A percentile compares a stretch with the other conserved stretches of the same genome.
phyloP scores from a whole-genome alignment of 2,888 invertebrate species.

The Plutella xylostella region DNA sequence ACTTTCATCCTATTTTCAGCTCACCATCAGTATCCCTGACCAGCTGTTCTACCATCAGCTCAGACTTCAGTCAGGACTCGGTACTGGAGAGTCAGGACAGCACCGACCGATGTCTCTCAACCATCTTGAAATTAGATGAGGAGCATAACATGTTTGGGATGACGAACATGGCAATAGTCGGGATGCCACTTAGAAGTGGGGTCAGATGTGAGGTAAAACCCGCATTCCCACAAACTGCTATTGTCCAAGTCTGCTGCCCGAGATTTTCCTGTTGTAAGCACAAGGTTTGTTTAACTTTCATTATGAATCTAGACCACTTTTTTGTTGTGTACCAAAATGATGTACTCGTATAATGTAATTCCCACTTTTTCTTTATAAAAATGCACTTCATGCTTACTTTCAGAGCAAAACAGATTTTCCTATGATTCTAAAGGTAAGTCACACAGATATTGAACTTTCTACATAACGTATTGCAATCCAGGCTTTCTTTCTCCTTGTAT shows the following conservation, averaged over 20 bases:
- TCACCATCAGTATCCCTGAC: conserved; percentile 35
- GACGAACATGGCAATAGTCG: conserved; percentile 32
- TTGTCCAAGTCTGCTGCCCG: conserved; percentile 54
- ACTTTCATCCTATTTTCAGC: conserved; percentile 25
- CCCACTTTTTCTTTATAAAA: too few species aligned
- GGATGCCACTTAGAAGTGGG: conserved; percentile 23
- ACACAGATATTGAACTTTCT: background rate
- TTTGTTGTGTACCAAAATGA: too few species aligned
- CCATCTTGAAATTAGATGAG: conserved; percentile 49
- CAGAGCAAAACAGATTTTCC: conserved; percentile 54
- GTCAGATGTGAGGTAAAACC: conserved; percentile 37
- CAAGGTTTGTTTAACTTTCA: conserved; percentile 34
- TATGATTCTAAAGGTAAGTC: conserved; percentile 39
- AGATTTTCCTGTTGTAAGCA: conserved; percentile 43
- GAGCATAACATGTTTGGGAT: conserved; percentile 59
- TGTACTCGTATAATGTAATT: too few species aligned
- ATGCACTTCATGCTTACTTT: conserved; percentile 20
- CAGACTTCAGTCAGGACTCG: conserved; percentile 31
- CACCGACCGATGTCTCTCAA: conserved; percentile 45
- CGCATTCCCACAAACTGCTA: conserved; percentile 54
- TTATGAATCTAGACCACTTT: too few species aligned
- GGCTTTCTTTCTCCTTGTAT: too few species aligned
- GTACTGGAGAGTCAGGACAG: conserved; percentile 23
- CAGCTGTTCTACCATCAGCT: conserved; percentile 26
- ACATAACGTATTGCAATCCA: background rate